A percentile compares a stretch with the other conserved stretches of the same genome.
Evolutionary conservation across 1,140 invertebrate species (phyloP).

Genomic region (Pseudomyrmex pallidus): DNA sequence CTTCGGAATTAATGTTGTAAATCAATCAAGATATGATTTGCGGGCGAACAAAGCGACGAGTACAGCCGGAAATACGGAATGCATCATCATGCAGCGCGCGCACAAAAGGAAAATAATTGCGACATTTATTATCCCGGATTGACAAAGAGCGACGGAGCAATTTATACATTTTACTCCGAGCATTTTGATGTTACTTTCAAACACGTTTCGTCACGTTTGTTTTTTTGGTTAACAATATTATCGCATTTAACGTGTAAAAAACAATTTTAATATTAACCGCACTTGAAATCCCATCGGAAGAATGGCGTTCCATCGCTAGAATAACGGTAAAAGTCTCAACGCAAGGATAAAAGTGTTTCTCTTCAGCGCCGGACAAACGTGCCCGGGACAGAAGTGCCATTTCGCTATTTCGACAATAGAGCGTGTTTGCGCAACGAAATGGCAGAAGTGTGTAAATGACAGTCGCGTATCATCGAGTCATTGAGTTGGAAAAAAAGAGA

Average conservation of each 20-base stretch:
- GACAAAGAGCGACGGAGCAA: neutral
- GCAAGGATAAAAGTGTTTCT: conserved; percentile 27
- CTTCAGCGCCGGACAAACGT: conserved; percentile 44
- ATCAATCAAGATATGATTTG: conserved; percentile 56
- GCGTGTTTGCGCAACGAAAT: conserved; percentile 71
- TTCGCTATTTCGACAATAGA: conserved; percentile 66
- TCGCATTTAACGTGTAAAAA: no score
- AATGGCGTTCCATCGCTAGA: conserved; percentile 12
- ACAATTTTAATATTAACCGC: neutral
- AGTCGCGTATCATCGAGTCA: conserved; percentile 74
- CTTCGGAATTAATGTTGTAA: conserved; percentile 45
- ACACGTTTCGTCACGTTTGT: no score
- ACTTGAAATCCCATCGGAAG: conserved; percentile 20
- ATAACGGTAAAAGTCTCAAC: conserved; percentile 33
- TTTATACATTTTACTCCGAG: neutral
- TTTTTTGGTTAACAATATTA: no score
- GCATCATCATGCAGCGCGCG: neutral
- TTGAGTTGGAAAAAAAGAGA: no score
- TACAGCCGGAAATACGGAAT: neutral
- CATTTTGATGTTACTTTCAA: no score
- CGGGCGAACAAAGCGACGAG: neutral
- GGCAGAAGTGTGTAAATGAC: conserved; percentile 81
- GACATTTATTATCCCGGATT: conserved; percentile 9
- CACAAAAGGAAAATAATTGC: neutral
- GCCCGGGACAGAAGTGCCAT: conserved; percentile 64